phyloP scores from a whole-genome alignment of 2,797 vertebrate species.

The Rhinella marina region DNA sequence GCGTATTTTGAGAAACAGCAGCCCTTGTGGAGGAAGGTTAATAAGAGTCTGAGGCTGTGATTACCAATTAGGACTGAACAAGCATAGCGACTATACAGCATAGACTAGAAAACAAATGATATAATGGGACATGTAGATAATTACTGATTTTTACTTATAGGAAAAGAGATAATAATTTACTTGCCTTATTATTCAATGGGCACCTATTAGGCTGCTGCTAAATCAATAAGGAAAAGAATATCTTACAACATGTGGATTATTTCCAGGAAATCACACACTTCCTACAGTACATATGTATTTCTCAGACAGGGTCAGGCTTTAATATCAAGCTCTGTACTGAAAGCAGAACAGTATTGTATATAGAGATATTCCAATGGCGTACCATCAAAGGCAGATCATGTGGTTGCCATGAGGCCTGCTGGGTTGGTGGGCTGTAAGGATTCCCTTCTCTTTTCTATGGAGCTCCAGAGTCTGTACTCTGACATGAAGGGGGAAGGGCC shows the following conservation, averaged over 20 bases:
- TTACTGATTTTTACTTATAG: conserved; percentile 39
- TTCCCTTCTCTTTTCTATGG: too few relatives aligned
- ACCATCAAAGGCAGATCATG: too few relatives aligned
- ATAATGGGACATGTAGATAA: conserved; percentile 6
- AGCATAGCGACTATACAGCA: conserved; percentile 4
- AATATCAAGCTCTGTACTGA: background rate
- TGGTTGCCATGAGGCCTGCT: too few relatives aligned
- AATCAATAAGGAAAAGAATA: background rate
- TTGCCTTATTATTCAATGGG: conserved; percentile 5
- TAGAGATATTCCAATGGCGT: background rate
- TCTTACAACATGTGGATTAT: background rate
- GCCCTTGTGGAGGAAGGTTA: conserved; percentile 49
- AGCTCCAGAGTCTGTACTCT: too few relatives aligned
- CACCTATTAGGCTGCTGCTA: background rate
- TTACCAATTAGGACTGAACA: conserved; percentile 48
- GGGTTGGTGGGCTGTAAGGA: too few relatives aligned
- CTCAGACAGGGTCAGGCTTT: background rate
- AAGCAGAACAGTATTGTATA: background rate
- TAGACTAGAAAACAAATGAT: conserved; percentile 18
- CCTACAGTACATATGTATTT: background rate
- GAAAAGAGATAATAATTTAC: conserved; percentile 34
- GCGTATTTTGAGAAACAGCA: conserved; percentile 30
- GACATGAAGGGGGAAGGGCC: too few relatives aligned
- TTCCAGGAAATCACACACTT: background rate
- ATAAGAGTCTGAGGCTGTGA: conserved; percentile 42